These are phyloP conservation scores for Thaumatotibia leucotreta DNA, from an alignment of 1,140 invertebrate species.

Conservation along the genomic window DNA sequence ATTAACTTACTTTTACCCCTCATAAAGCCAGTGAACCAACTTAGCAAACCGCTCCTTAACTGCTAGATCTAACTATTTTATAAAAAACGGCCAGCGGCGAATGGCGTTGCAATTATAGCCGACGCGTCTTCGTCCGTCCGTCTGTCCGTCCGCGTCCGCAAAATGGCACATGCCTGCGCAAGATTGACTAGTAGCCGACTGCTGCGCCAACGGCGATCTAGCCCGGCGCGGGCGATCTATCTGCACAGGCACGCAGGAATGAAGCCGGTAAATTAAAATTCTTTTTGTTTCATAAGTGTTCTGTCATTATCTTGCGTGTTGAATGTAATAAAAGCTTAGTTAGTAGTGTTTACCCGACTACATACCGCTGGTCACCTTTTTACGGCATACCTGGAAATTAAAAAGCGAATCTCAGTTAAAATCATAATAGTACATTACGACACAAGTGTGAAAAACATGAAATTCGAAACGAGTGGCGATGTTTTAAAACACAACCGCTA, in stretches of 20 bases:
- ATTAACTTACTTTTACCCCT: background rate
- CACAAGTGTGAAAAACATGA: too few species aligned
- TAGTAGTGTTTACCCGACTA: slow-evolving; percentile 13
- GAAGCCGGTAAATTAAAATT: slow-evolving; percentile 64
- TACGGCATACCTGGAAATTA: slow-evolving; percentile 25
- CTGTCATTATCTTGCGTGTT: slow-evolving; percentile 47
- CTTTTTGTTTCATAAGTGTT: slow-evolving; percentile 61
- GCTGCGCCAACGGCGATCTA: slow-evolving; percentile 61
- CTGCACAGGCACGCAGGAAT: slow-evolving; percentile 46
- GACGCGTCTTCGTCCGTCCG: slow-evolving; percentile 47
- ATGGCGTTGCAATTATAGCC: slow-evolving; percentile 63
- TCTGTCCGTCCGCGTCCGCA: slow-evolving; percentile 45
- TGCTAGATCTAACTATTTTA: slow-evolving; percentile 41
- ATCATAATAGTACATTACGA: too few species aligned
- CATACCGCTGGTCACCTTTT: slow-evolving; percentile 22
- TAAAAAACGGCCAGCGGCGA: slow-evolving; percentile 50
- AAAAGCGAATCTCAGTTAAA: slow-evolving; percentile 12
- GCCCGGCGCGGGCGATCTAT: slow-evolving; percentile 51
- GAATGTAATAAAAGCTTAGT: slow-evolving; percentile 26
- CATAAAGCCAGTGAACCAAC: background rate
- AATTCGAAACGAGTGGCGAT: too few species aligned
- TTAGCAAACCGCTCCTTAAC: background rate
- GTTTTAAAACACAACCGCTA: too few species aligned
- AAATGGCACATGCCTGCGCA: slow-evolving; percentile 64
- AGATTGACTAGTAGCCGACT: slow-evolving; percentile 73